Evolutionary conservation across 2,113 vertebrate species (phyloP).

Genomic region (Lasiurus borealis): DNA sequence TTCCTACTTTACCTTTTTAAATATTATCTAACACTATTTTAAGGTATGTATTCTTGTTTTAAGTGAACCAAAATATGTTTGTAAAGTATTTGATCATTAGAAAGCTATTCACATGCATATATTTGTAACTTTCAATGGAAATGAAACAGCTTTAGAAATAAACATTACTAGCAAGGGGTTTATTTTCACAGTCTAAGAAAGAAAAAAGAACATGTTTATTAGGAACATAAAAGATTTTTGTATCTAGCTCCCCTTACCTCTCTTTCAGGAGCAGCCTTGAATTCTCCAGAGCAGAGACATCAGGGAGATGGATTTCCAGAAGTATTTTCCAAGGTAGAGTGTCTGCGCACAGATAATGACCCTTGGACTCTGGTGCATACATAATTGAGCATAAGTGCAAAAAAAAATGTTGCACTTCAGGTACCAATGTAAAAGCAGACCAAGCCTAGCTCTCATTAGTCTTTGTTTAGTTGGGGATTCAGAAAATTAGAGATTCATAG

Average conservation of each 20-base stretch:
- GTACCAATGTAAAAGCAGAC: background rate
- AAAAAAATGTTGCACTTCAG: background rate
- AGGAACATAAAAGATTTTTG: background rate
- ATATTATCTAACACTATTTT: constrained; percentile 41
- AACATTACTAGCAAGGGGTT: background rate
- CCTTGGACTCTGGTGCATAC: background rate
- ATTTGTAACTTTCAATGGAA: constrained; percentile 24
- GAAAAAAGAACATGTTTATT: background rate
- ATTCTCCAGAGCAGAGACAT: background rate
- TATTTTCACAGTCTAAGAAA: constrained; percentile 3
- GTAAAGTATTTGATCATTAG: constrained; percentile 11
- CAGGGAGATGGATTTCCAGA: constrained; percentile 43
- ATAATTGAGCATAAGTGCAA: background rate
- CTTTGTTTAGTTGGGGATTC: constrained; percentile 15
- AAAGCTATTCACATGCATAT: background rate
- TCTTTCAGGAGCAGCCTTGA: constrained; percentile 67
- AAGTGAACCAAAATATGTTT: constrained; percentile 49
- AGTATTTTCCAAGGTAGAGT: constrained; percentile 40
- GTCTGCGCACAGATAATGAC: background rate
- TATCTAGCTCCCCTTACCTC: constrained; percentile 47
- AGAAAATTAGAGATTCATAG: constrained; percentile 34
- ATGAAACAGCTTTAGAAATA: constrained; percentile 35
- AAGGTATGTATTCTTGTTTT: background rate
- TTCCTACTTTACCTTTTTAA: constrained; percentile 22
- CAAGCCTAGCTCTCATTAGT: background rate